Evolutionary conservation across 2,113 vertebrate genomes (phyloP).

Genomic region (Mobula birostris): DNA sequence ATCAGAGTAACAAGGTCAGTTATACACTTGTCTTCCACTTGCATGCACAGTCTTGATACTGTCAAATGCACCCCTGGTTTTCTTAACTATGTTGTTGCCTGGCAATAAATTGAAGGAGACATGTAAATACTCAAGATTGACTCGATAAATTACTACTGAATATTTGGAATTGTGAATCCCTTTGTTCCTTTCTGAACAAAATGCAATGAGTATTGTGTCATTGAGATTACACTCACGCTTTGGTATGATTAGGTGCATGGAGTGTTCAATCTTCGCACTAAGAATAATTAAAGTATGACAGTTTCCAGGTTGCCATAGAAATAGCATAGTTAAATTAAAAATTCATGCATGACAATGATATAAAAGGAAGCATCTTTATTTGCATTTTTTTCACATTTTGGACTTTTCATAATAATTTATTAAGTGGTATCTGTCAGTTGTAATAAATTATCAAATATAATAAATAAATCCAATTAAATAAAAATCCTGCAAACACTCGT

Average conservation of each 20-base stretch:
- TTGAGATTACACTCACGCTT: neutral
- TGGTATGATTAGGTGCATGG: neutral
- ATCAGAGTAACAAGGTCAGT: neutral
- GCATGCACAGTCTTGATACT: neutral
- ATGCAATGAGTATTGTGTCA: neutral
- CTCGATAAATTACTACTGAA: neutral
- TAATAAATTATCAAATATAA: neutral
- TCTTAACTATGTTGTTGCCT: neutral
- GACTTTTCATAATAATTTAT: neutral
- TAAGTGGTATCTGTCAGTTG: neutral
- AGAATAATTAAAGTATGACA: conserved; percentile 9
- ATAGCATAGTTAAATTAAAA: conserved; percentile 22
- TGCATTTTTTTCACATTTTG: neutral
- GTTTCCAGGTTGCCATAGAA: neutral
- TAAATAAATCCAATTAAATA: neutral
- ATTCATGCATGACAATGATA: neutral
- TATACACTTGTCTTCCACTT: neutral
- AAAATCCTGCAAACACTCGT: neutral
- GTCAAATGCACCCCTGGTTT: neutral
- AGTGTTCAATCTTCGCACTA: neutral
- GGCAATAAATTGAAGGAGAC: conserved; percentile 12
- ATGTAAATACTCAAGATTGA: neutral
- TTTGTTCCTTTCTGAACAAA: neutral
- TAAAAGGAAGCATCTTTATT: neutral
- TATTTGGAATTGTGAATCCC: neutral